A percentile compares a stretch with the other conserved stretches of the same genome.
Conservation (phyloP, 2,113 vertebrate species). For the Ceyx melanurus region DNA sequence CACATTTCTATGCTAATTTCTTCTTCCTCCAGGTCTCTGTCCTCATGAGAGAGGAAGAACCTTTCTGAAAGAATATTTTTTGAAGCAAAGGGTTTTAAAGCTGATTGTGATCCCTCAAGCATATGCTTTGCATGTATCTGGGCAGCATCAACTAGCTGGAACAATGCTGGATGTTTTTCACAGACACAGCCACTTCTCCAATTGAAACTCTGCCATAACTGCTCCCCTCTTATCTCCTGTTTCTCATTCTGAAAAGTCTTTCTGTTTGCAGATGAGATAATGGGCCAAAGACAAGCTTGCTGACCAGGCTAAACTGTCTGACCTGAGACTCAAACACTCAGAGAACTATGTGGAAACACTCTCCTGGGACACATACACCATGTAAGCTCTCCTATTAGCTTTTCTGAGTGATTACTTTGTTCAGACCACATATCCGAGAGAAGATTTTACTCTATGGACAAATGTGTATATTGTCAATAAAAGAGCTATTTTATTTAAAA, state of each 20-base stretch:
- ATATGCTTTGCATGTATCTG: neutral
- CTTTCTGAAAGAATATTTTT: neutral
- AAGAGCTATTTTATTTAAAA: conserved; percentile 11
- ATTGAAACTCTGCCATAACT: conserved; percentile 1
- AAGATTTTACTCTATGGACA: neutral
- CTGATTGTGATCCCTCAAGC: neutral
- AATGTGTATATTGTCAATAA: neutral
- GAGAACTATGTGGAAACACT: neutral
- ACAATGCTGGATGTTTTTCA: neutral
- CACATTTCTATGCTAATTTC: neutral
- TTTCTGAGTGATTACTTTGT: neutral
- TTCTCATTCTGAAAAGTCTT: neutral
- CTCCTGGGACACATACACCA: neutral
- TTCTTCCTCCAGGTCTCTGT: neutral
- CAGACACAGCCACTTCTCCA: neutral
- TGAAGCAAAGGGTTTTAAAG: neutral
- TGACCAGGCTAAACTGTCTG: neutral
- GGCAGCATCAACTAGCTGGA: conserved; percentile 14
- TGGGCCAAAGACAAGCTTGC: neutral
- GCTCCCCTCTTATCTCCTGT: neutral
- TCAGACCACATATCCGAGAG: neutral
- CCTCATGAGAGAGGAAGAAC: neutral
- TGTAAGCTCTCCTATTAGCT: neutral
- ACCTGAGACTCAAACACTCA: neutral
- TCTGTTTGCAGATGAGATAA: conserved; percentile 26